phyloP scores from a whole-genome alignment of 2,113 vertebrate genomes.

The Choloepus hoffmanni region DNA sequence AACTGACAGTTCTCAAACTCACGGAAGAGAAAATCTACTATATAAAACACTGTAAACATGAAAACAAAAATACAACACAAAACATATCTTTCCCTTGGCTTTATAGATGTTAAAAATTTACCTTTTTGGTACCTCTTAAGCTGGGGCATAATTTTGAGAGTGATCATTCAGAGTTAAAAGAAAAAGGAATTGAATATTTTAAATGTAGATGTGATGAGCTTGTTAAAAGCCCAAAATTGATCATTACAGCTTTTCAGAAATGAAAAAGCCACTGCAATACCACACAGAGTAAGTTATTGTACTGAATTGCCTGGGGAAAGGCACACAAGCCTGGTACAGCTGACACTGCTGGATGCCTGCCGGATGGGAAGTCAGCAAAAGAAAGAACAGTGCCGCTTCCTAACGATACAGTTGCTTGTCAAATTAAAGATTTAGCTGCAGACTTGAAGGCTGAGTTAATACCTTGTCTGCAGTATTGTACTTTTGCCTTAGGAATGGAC shows the following conservation, averaged over 20 bases:
- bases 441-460: neutral
- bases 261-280: neutral
- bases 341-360: neutral
- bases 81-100: neutral
- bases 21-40: neutral
- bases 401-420: neutral
- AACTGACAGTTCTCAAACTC: neutral
- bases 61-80: neutral
- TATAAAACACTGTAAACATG: neutral
- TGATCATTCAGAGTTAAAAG: neutral
- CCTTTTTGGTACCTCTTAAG: neutral
- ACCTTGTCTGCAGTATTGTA: neutral
- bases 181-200: constrained; percentile 7
- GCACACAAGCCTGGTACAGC: rapidly evolving
- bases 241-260: constrained; percentile 20
- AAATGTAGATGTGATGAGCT: constrained; percentile 35
- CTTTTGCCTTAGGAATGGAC: neutral
- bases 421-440: neutral
- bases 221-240: neutral
- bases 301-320: neutral
- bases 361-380: neutral
- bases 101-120: constrained; percentile 15
- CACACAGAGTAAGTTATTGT: neutral
- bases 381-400: neutral
- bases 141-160: constrained; percentile 25